These are phyloP conservation scores for Erythrolamprus reginae DNA, from an alignment of 2,113 vertebrate genomes.

Conservation along the genomic window DNA sequence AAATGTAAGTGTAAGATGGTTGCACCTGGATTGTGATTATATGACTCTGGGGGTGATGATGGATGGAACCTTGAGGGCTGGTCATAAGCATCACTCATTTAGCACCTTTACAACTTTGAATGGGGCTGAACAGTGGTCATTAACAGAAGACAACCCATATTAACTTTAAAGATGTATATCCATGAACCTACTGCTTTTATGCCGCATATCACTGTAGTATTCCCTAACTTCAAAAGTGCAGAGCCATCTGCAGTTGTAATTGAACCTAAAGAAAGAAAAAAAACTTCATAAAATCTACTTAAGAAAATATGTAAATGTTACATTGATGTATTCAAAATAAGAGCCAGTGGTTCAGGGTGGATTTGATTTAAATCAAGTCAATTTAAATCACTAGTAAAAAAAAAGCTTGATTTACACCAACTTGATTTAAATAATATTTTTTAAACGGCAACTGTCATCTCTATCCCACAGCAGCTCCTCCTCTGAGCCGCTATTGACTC, in stretches of 20 bases:
- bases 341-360: not conserved
- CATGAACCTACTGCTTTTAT: conserved; percentile 84
- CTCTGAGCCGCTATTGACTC: too few relatives aligned
- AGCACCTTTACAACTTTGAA: not conserved
- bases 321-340: not conserved
- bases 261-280: conserved; percentile 74
- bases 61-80: not conserved
- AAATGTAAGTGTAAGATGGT: too few relatives aligned
- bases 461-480: too few relatives aligned
- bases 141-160: not conserved
- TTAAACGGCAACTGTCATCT: too few relatives aligned
- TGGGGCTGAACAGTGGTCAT: not conserved
- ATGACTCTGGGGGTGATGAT: not conserved
- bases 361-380: too few relatives aligned
- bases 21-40: not conserved
- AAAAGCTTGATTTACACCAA: too few relatives aligned
- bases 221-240: conserved; percentile 91
- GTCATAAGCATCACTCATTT: not conserved
- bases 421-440: too few relatives aligned
- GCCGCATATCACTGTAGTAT: conserved; percentile 92
- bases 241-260: conserved; percentile 93
- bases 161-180: not conserved
- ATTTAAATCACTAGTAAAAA: too few relatives aligned
- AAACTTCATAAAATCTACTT: conserved; percentile 6
- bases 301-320: not conserved